A percentile compares a stretch with the other conserved stretches of the same genome.
These are phyloP conservation scores for Anhinga anhinga DNA, from an alignment of 2,113 vertebrate species.

Conservation along the genomic window DNA sequence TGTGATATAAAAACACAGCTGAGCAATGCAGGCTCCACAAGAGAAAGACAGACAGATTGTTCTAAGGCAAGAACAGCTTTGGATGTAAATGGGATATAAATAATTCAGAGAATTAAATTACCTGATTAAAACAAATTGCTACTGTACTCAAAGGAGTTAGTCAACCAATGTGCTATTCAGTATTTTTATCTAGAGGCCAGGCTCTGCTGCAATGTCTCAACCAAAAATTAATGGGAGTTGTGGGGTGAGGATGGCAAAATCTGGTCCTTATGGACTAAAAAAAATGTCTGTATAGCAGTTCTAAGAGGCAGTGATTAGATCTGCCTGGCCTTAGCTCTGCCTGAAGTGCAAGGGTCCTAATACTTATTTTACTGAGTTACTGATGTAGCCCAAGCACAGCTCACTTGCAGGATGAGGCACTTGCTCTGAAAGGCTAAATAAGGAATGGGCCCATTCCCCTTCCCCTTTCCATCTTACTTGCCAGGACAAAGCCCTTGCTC, in stretches of 20 bases:
- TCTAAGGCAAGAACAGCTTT: neutral
- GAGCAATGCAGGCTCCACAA: neutral
- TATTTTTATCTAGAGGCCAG: neutral
- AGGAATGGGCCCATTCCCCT: neutral
- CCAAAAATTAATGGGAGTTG: neutral
- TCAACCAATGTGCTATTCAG: neutral
- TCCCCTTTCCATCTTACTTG: neutral
- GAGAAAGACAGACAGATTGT: neutral
- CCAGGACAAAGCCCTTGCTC: neutral
- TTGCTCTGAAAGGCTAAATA: neutral
- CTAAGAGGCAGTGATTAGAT: neutral
- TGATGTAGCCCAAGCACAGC: neutral
- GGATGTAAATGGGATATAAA: conserved; percentile 18
- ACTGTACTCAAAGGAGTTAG: neutral
- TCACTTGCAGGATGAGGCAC: neutral
- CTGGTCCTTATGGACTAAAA: neutral
- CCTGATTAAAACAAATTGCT: conserved; percentile 21
- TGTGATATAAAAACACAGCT: conserved; percentile 25
- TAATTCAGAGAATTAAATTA: conserved; percentile 29
- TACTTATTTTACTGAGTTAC: neutral
- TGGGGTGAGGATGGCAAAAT: neutral
- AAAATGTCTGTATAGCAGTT: neutral
- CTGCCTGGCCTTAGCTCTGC: neutral
- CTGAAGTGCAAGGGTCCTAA: neutral
- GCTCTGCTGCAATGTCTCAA: neutral